Base-by-base conservation (phyloP, 2,888 invertebrate species). In the Tanytarsus gracilentus region DNA sequence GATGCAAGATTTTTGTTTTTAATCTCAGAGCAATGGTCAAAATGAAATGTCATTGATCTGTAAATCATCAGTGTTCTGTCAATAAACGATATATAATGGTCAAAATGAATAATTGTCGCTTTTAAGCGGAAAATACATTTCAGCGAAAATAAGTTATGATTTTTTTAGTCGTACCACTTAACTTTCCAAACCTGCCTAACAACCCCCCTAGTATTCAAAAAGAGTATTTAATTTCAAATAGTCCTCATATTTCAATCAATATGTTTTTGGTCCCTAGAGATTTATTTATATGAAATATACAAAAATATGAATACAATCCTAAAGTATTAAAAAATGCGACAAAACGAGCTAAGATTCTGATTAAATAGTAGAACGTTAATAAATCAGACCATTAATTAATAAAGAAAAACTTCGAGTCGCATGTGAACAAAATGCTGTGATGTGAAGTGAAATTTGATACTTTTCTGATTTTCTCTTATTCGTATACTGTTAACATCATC, bases 361-460 rank as follows among this genome's bases (percentile, higher is more conserved):
- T 52, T 52, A 33, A 52, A 52, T 27, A 55, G 40, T 55, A 25
- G 26, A 26, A 49, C 26, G 49, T 49, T 49, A 26, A 49, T 49
- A 55, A 55, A 55, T 55, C 55, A 55, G 25, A 21, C 55, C 55
- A 55, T 55, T 40, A 55, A 55, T 55, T 55, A 55, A 55, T 55
- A 18, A 55, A 52, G 33, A 30, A 52, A 3, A 11, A 52, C n/a
- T 33, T n/a, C 33, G n/a, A 11, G n/a, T 5, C 11, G n/a, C 11
- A 33, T 11, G 33, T 9, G 11, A 33, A 9, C 9, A 9, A 33
- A 33, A 33, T n/a, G 33, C 9, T n/a, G 9, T 18, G 9, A 30
- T 52, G 36, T n/a, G 30, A 51, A n/a, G 53, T 18, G 53, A 16
- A 55, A 55, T 27, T 7, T 40, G 25, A 55, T 55, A 55, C 55